Conservation (phyloP, 2,888 invertebrate species). For the Slavum lentiscoides region DNA sequence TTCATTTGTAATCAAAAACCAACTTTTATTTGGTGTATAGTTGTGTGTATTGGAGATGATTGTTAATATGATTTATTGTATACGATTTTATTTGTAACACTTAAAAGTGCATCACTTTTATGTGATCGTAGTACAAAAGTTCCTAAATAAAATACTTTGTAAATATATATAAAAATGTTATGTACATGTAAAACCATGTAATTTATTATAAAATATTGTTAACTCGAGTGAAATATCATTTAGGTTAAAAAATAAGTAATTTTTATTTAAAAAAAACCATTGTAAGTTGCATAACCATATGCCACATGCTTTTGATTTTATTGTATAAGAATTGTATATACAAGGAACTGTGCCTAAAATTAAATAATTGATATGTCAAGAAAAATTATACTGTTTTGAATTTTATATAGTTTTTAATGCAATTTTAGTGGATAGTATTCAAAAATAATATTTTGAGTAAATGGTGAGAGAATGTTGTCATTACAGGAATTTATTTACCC, state of each 20-base stretch:
- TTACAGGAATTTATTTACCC: too few species aligned
- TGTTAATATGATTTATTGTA: conserved; percentile 6
- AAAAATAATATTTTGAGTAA: too few species aligned
- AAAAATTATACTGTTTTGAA: too few species aligned
- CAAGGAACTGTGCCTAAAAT: too few species aligned
- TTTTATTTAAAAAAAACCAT: neutral
- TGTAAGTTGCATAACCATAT: neutral
- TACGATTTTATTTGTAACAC: conserved; percentile 9
- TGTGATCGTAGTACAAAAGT: conserved; percentile 21
- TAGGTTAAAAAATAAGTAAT: neutral
- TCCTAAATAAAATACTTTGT: conserved; percentile 28
- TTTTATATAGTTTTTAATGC: too few species aligned
- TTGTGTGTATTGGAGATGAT: neutral
- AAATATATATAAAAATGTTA: neutral
- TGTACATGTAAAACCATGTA: conserved; percentile 22
- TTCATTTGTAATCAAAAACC: neutral
- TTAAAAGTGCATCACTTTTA: conserved; percentile 37
- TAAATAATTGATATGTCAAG: too few species aligned
- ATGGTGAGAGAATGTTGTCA: too few species aligned
- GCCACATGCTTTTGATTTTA: too few species aligned
- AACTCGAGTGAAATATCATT: neutral
- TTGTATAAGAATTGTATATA: too few species aligned
- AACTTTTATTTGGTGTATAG: neutral
- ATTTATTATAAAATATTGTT: conserved; percentile 12
- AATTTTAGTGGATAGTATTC: too few species aligned